Conservation (phyloP, 2,888 invertebrate species). For the Calameuta idolon region DNA sequence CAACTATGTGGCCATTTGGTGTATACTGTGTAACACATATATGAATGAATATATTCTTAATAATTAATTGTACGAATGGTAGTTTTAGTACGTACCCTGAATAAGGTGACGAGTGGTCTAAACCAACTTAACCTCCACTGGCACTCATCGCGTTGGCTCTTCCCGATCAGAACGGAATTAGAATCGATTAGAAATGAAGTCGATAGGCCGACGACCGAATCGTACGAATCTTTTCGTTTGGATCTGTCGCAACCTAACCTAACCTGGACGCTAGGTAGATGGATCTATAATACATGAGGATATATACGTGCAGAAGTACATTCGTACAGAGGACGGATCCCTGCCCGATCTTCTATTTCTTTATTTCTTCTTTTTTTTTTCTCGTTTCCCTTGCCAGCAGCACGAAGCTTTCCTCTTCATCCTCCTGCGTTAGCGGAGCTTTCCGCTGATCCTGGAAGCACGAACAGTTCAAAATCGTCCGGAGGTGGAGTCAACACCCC, state of each 20-base stretch:
- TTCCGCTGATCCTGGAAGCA: slow-evolving; percentile 58
- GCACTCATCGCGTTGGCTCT: background rate
- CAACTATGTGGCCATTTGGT: background rate
- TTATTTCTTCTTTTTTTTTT: background rate
- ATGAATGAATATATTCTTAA: background rate
- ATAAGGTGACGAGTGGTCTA: background rate
- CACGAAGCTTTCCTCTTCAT: slow-evolving; percentile 46
- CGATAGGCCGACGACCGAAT: background rate
- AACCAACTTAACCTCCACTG: background rate
- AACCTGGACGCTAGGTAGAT: background rate
- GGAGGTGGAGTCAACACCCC: slow-evolving; percentile 41
- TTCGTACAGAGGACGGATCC: background rate
- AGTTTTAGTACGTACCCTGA: background rate
- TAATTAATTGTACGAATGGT: background rate
- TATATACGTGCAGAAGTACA: background rate
- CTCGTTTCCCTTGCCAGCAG: slow-evolving; percentile 13
- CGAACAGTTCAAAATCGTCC: slow-evolving; percentile 49
- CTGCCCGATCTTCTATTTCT: background rate
- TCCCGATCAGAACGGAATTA: background rate
- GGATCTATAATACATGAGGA: background rate
- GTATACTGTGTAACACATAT: background rate
- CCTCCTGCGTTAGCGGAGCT: slow-evolving; percentile 53
- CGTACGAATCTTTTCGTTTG: background rate
- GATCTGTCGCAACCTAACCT: background rate
- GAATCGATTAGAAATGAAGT: background rate